Conservation (phyloP, 2,113 vertebrate genomes). For the Barnardius zonarius region DNA sequence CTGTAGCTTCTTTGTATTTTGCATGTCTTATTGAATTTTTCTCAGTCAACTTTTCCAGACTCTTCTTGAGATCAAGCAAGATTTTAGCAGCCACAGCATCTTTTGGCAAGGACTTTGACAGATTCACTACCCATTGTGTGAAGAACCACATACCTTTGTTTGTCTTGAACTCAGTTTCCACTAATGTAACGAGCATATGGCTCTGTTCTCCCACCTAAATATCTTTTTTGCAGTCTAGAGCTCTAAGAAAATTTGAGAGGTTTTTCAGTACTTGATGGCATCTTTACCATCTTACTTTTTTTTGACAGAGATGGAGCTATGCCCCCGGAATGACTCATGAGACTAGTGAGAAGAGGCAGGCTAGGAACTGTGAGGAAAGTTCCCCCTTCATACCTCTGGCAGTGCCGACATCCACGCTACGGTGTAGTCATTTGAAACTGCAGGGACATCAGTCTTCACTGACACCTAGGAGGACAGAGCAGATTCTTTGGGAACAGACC, state of each 20-base stretch:
- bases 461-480: constrained; percentile 42
- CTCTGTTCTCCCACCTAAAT: background rate
- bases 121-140: constrained; percentile 27
- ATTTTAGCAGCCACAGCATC: constrained; percentile 15
- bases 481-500: background rate
- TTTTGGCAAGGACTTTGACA: constrained; percentile 23
- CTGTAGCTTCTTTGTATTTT: constrained; percentile 45
- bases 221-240: background rate
- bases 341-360: background rate
- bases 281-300: background rate
- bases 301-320: background rate
- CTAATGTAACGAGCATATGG: constrained; percentile 3
- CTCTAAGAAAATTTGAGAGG: constrained; percentile 5
- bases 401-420: constrained; percentile 47
- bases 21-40: background rate
- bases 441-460: constrained; percentile 41
- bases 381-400: constrained; percentile 33
- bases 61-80: background rate
- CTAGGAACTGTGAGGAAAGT: background rate
- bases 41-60: constrained; percentile 24
- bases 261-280: background rate
- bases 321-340: background rate
- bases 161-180: constrained; percentile 28
- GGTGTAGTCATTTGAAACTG: constrained; percentile 41
- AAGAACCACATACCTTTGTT: constrained; percentile 40